phyloP scores from a whole-genome alignment of 2,888 invertebrate species.

The Tipula lateralis region DNA sequence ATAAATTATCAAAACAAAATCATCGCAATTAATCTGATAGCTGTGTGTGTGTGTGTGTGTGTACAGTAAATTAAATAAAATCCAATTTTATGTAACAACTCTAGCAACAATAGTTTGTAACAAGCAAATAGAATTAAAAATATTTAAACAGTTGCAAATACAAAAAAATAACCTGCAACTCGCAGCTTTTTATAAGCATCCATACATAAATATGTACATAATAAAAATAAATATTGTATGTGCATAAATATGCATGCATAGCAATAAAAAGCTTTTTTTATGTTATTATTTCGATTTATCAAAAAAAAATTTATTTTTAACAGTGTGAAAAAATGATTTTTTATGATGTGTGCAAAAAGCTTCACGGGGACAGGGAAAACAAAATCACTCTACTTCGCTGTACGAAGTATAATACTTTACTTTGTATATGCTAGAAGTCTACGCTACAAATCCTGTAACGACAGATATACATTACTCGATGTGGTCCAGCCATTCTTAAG shows the following conservation, averaged over 20 bases:
- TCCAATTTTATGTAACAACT: not conserved
- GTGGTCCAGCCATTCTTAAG: no score
- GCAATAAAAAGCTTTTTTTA: not conserved
- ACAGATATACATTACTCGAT: no score
- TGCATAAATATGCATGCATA: not conserved
- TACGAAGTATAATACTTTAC: no score
- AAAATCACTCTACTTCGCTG: no score
- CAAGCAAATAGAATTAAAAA: not conserved
- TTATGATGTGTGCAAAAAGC: not conserved
- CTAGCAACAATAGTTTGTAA: not conserved
- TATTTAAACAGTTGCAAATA: not conserved
- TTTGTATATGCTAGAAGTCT: no score
- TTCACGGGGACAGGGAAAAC: not conserved
- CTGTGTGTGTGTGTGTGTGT: no score
- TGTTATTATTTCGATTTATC: not conserved
- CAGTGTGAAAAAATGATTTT: not conserved
- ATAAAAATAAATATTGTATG: not conserved
- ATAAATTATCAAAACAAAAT: constrained; percentile 6
- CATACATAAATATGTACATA: not conserved
- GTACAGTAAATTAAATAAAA: constrained; percentile 11
- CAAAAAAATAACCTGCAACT: not conserved
- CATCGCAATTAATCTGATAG: constrained; percentile 5
- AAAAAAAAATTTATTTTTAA: not conserved
- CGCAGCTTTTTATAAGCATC: not conserved
- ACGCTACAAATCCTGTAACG: no score